Conservation (phyloP, 2,113 vertebrate genomes). For the Labrus mixtus region DNA sequence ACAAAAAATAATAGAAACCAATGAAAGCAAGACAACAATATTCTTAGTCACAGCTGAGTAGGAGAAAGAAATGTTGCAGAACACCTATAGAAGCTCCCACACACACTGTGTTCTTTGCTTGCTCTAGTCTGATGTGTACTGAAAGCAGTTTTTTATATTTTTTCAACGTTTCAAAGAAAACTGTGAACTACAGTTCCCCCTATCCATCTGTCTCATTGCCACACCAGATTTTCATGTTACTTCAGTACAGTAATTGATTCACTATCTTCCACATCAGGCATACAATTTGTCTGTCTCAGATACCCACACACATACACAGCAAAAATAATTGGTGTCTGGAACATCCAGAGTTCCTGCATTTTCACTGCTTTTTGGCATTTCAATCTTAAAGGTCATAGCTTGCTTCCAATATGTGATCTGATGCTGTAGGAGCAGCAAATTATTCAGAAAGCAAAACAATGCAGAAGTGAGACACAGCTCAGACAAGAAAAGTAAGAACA, state of each 20-base stretch:
- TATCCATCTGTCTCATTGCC: slow-evolving; percentile 36
- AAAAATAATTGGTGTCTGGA: slow-evolving; percentile 64
- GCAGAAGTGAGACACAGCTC: slow-evolving; percentile 2
- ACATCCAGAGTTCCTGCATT: slow-evolving; percentile 46
- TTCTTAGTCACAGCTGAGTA: slow-evolving; percentile 12
- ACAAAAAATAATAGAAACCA: too few relatives aligned
- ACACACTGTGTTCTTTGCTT: not conserved
- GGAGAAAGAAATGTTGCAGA: slow-evolving; percentile 22
- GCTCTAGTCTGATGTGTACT: slow-evolving; percentile 7
- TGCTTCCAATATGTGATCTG: slow-evolving; percentile 47
- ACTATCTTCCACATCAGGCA: slow-evolving; percentile 21
- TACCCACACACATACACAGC: slow-evolving; percentile 12
- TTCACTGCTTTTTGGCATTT: slow-evolving; percentile 66
- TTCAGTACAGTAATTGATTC: slow-evolving; percentile 32
- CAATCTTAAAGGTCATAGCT: slow-evolving; percentile 68
- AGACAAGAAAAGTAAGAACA: slow-evolving; percentile 28
- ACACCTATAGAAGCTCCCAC: slow-evolving; percentile 32
- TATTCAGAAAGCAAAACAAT: slow-evolving; percentile 49
- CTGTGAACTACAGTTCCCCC: slow-evolving; percentile 24
- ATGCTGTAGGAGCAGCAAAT: slow-evolving; percentile 39
- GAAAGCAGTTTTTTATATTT: slow-evolving; percentile 2
- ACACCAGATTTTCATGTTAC: slow-evolving; percentile 14
- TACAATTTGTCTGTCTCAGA: slow-evolving; percentile 12
- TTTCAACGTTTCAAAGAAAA: slow-evolving; percentile 6
- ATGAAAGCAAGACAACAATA: not conserved